Evolutionary conservation across 2,113 vertebrate genomes (phyloP), one percentile per base, ranked within the genome.

Genomic region (Calonectris borealis): DNA sequence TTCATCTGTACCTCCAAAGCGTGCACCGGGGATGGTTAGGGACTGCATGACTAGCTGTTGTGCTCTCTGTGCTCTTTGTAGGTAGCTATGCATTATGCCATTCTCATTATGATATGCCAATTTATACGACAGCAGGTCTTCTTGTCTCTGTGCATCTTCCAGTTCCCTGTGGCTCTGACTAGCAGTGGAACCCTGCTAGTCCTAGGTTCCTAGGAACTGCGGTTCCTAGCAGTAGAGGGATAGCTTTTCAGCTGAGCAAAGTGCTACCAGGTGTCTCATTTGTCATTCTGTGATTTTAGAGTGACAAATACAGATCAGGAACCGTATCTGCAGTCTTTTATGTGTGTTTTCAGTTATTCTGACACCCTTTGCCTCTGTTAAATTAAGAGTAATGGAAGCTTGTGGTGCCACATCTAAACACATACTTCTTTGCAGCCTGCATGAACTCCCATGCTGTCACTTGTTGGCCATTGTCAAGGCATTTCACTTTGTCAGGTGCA

Each of bases 251-350:
- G 11, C 44, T 34, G 18, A 90, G 34, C 38, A 60, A 75, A 84
- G 32, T 75, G 68, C 68, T 88, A 58, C 20, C 49, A 54, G 44
- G 26, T 44, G 34, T 82, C 73, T 87, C 42, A 57, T 88, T 88
- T 96, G 68, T n/a, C 48, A 42, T 86, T 92, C 62, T 90, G 83
- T 92, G 36, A 25, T 80, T 92, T 92, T 52, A 72, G 77, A 91
- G 44, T 91, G 80, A 85, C 61, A 89, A 83, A 93, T 82, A 64
- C 4, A 26, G 42, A 84, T 84, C 42, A 94, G 55, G 36, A 84
- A 26, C 60, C 64, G 5, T 57, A 49, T 81, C 34, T 86, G 25
- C 34, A 46, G 36, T 48, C 40, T 88, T 80, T 88, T 86, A 57
- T 36, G 34, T 52, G 32, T 70, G 40, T 66, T 93, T 93, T 76